Evolutionary conservation across 2,113 vertebrate species (phyloP), one percentile per base, ranked within the genome.

Genomic region (Heliornis fulica): DNA sequence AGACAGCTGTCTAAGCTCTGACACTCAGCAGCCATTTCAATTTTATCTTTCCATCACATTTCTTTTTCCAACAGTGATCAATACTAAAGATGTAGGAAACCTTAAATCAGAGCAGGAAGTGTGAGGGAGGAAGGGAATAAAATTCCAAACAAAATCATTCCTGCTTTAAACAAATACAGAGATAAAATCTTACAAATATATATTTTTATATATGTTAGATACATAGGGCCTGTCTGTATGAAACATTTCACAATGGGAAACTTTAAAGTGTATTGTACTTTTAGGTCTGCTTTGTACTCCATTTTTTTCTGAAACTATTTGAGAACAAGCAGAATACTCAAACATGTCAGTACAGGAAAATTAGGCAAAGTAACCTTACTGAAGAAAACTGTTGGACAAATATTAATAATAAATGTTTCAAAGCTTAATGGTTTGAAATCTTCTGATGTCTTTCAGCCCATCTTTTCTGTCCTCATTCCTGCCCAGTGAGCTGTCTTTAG

Each of bases 191-290:
- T 46, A 9, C 21, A 10, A 43, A 43, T 43, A 43, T 46, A 46
- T 46, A 46, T 61, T 72, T 89, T 68, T 11, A 68, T 34, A 38
- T 36, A 28, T 0, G 0, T 46, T 54, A 45, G 36, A 31, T n/a
- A 40, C 0, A 9, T n/a, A 40, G 15, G 13, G 13, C 16, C 43
- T 74, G 36, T 32, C 8, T 54, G 11, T 31, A 40, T 0, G 3
- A 79, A 76, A 71, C 4, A 41, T 28, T 48, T 29, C 38, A 21
- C 32, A 89, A 32, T 11, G 15, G 23, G 5, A 66, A 71, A 20
- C 8, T 56, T 87, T 75, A 4, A 60, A 26, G 38, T 29, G 15
- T 51, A 31, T 9, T 40, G 5, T 41, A 66, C 38, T 83, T 84
- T 54, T 28, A 41, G 5, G 4, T 91, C 34, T 90, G 12, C 9